These are phyloP conservation scores for Luffia ferchaultella DNA, from an alignment of 2,888 invertebrate species.

Conservation along the genomic window DNA sequence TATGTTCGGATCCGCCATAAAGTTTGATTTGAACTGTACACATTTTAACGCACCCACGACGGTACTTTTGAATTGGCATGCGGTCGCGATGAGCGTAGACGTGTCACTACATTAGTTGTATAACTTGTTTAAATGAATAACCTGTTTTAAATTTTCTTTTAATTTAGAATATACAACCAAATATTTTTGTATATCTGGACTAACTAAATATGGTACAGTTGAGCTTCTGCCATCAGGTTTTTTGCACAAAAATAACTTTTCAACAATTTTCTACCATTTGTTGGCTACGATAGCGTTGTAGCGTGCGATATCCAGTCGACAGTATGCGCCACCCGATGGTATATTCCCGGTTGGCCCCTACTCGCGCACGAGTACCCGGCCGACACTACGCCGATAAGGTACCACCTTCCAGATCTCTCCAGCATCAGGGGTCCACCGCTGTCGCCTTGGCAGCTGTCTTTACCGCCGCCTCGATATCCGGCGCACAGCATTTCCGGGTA, in stretches of 20 bases:
- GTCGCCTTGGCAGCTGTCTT: constrained; percentile 82
- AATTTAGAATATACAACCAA: neutral
- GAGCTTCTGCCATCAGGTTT: neutral
- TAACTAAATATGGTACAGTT: constrained; percentile 2
- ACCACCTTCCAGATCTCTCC: constrained; percentile 88
- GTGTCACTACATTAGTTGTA: neutral
- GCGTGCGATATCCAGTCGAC: constrained; percentile 90
- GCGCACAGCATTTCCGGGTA: constrained; percentile 97
- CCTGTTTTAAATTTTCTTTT: neutral
- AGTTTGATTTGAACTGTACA: too few relatives aligned
- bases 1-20: too few relatives aligned
- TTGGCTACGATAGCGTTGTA: constrained; percentile 42
- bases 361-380: constrained; percentile 95
- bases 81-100: neutral
- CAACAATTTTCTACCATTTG: neutral
- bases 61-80: too few relatives aligned
- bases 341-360: constrained; percentile 92
- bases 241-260: neutral
- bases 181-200: neutral
- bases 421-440: constrained; percentile 92
- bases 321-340: constrained; percentile 91
- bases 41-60: too few relatives aligned
- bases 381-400: constrained; percentile 89
- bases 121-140: neutral
- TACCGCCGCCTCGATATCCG: constrained; percentile 88